These are phyloP conservation scores for Gallinago stenura DNA, from an alignment of 2,797 vertebrate species.

Conservation along the genomic window DNA sequence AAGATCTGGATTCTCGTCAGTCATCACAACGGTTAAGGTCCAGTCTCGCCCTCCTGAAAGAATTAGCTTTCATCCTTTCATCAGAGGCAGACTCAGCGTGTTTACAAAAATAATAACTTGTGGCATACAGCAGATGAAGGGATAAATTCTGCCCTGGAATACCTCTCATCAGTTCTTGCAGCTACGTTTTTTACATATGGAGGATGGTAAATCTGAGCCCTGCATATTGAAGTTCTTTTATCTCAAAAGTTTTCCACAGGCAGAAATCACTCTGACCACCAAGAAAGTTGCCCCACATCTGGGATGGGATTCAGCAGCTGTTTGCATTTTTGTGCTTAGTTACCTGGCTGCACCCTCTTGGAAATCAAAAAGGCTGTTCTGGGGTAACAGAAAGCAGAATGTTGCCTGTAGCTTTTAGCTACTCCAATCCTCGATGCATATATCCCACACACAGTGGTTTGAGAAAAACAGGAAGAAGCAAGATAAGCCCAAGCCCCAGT, in stretches of 20 bases:
- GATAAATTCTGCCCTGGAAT: slow-evolving; percentile 14
- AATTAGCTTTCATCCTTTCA: slow-evolving; percentile 14
- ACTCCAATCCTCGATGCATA: neutral
- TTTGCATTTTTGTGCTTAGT: slow-evolving; percentile 39
- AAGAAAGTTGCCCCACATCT: slow-evolving; percentile 50
- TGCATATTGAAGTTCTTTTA: neutral
- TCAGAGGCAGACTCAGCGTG: neutral
- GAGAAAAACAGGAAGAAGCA: slow-evolving; percentile 63
- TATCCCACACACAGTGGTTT: slow-evolving; percentile 64
- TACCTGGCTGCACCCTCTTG: slow-evolving; percentile 49
- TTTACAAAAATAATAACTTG: neutral
- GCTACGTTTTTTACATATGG: neutral
- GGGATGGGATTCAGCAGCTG: slow-evolving; percentile 24
- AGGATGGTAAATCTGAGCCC: neutral
- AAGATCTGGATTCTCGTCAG: neutral
- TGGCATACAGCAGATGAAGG: slow-evolving; percentile 1
- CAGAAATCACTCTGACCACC: slow-evolving; percentile 44
- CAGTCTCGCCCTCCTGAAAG: neutral
- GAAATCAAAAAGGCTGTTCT: slow-evolving; percentile 35
- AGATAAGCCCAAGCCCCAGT: slow-evolving; percentile 50
- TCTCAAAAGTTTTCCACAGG: slow-evolving; percentile 34
- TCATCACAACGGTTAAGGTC: neutral
- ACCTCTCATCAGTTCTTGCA: neutral
- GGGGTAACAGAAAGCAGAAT: slow-evolving; percentile 10
- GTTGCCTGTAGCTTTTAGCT: slow-evolving; percentile 61